Percentiles rank a stretch among this genome's conserved stretches.
Evolutionary conservation across 2,113 vertebrate species (phyloP).

Genomic region (Cygnus buccinator): DNA sequence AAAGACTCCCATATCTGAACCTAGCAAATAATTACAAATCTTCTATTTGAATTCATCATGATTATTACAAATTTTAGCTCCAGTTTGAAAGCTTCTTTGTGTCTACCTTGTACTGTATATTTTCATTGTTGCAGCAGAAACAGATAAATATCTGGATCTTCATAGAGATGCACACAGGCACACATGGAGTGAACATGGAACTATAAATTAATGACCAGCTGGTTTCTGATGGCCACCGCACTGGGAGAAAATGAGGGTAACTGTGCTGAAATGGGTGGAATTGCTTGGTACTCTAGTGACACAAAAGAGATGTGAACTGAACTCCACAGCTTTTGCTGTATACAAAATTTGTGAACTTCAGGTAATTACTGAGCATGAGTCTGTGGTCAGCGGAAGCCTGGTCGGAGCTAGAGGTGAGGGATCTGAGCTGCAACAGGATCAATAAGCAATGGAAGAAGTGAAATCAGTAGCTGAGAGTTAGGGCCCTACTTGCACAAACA

Average conservation of each 20-base stretch:
- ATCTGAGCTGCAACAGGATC: background rate
- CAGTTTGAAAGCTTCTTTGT: background rate
- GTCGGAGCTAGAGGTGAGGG: background rate
- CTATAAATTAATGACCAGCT: background rate
- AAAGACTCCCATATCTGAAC: background rate
- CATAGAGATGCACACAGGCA: background rate
- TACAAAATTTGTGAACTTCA: background rate
- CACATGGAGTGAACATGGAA: background rate
- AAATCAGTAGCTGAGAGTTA: background rate
- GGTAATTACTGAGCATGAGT: background rate
- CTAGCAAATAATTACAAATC: background rate
- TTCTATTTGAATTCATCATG: background rate
- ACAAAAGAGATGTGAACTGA: background rate
- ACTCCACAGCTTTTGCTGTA: rapidly evolving
- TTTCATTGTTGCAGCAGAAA: background rate
- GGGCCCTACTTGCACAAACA: rapidly evolving
- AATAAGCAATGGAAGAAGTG: background rate
- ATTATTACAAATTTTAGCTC: background rate
- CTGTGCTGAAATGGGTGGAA: background rate
- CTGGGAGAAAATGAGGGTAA: background rate
- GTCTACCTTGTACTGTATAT: background rate
- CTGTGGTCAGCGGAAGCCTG: rapidly evolving
- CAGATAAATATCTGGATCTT: background rate
- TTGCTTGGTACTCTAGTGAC: background rate
- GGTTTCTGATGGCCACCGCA: rapidly evolving